A percentile compares a stretch with the other conserved stretches of the same genome.
Conservation (phyloP, 2,888 invertebrate genomes). For the Spisula subtruncata region DNA sequence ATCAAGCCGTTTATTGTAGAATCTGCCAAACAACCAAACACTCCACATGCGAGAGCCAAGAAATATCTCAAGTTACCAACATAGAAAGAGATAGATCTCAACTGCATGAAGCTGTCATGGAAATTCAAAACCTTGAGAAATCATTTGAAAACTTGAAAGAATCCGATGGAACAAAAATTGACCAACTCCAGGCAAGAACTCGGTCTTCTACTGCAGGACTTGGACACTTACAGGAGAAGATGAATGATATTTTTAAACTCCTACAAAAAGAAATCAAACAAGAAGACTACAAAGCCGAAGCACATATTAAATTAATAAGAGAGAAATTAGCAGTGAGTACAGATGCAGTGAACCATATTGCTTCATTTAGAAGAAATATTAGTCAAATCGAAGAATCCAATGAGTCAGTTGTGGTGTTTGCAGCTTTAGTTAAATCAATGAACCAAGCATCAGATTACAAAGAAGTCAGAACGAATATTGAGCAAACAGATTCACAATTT, state of each 20-base stretch:
- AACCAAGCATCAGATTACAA: background rate
- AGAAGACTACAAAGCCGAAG: background rate
- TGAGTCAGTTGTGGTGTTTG: slow-evolving; percentile 3
- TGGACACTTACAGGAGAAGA: background rate
- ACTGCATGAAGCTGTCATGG: background rate
- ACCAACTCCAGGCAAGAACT: background rate
- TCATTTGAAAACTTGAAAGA: slow-evolving; percentile 12
- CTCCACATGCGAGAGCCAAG: slow-evolving; percentile 13
- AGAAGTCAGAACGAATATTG: background rate
- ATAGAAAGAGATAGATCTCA: background rate
- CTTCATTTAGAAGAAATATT: background rate
- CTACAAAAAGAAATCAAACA: background rate
- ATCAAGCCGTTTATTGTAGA: slow-evolving; percentile 29
- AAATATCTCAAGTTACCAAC: background rate
- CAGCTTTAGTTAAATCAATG: slow-evolving; percentile 5
- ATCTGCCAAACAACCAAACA: slow-evolving; percentile 24
- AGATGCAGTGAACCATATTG: slow-evolving; percentile 16
- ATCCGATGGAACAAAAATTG: background rate
- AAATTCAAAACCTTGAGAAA: slow-evolving; percentile 6
- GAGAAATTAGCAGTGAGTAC: background rate
- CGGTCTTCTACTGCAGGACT: background rate
- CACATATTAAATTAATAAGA: background rate
- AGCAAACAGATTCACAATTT: background rate
- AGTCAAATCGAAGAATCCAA: background rate
- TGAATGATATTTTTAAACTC: slow-evolving; percentile 4